A percentile compares a stretch with the other conserved stretches of the same genome.
These are phyloP conservation scores for Villa cingulata DNA, from an alignment of 2,888 invertebrate species.

Conservation along the genomic window DNA sequence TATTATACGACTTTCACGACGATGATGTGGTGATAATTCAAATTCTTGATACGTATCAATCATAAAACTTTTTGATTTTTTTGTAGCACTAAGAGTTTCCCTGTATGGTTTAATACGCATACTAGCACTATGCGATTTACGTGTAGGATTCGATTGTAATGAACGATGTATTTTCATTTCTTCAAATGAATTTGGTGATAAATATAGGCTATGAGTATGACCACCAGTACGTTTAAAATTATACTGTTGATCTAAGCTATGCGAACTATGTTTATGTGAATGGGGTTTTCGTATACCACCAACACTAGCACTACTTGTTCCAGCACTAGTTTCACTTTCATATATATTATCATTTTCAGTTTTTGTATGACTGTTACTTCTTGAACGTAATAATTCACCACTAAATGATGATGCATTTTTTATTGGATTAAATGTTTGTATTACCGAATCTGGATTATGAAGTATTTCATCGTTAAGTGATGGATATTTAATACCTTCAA, in stretches of 20 bases:
- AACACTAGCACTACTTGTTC: not conserved
- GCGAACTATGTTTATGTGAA: slow-evolving; percentile 33
- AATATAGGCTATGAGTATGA: slow-evolving; percentile 32
- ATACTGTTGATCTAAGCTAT: slow-evolving; percentile 32
- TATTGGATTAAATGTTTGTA: slow-evolving; percentile 17
- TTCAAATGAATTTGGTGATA: slow-evolving; percentile 34
- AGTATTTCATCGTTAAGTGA: slow-evolving; percentile 34
- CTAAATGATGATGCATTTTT: slow-evolving; percentile 23
- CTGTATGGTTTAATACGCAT: slow-evolving; percentile 33
- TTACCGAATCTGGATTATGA: slow-evolving; percentile 23
- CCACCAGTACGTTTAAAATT: slow-evolving; percentile 34
- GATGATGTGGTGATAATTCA: slow-evolving; percentile 33
- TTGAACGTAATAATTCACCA: slow-evolving; percentile 26
- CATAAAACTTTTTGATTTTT: slow-evolving; percentile 37
- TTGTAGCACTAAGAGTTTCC: slow-evolving; percentile 32
- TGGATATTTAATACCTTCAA: slow-evolving; percentile 30
- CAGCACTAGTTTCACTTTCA: slow-evolving; percentile 20
- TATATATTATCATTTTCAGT: slow-evolving; percentile 29
- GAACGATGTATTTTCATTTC: slow-evolving; percentile 32
- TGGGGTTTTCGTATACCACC: slow-evolving; percentile 16
- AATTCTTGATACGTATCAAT: slow-evolving; percentile 32
- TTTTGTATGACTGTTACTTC: slow-evolving; percentile 34
- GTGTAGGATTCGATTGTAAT: slow-evolving; percentile 24
- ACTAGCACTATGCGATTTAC: slow-evolving; percentile 34
- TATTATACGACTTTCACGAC: slow-evolving; percentile 24